Conservation (phyloP, 2,888 invertebrate genomes). For the Diarsia dahlii region DNA sequence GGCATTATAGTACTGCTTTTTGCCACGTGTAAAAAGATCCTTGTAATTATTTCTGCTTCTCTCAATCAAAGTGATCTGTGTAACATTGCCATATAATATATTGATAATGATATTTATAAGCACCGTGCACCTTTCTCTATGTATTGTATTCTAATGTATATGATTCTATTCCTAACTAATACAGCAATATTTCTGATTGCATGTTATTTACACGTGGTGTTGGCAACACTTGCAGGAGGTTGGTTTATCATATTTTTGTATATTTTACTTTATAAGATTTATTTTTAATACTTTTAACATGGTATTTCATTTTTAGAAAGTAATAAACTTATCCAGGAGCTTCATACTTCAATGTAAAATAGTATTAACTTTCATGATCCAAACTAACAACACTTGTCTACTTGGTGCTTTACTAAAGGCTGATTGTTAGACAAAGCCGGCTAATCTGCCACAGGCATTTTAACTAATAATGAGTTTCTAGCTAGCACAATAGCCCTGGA, state of each 20-base stretch:
- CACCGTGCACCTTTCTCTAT: constrained; percentile 32
- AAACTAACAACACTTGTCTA: constrained; percentile 1
- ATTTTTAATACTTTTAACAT: constrained; percentile 18
- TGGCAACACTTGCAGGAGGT: constrained; percentile 86
- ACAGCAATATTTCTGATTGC: constrained; percentile 79
- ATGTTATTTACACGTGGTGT: constrained; percentile 85
- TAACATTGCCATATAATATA: not conserved
- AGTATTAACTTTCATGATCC: not conserved
- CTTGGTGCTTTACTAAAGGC: not conserved
- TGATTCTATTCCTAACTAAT: constrained; percentile 64
- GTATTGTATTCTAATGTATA: constrained; percentile 37
- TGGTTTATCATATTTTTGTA: constrained; percentile 70
- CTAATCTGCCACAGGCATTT: constrained; percentile 1
- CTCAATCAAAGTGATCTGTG: constrained; percentile 4
- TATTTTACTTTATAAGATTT: constrained; percentile 33
- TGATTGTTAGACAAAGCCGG: not conserved
- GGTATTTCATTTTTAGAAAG: not conserved
- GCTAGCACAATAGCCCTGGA: not conserved
- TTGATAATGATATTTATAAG: not conserved
- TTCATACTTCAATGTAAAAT: not conserved
- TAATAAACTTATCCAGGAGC: not conserved
- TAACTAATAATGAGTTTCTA: not conserved
- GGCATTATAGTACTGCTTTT: not conserved
- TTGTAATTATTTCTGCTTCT: not conserved
- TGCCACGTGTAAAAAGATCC: not conserved